These are phyloP conservation scores for Alcis repandata DNA, from an alignment of 2,888 invertebrate species.

Conservation along the genomic window DNA sequence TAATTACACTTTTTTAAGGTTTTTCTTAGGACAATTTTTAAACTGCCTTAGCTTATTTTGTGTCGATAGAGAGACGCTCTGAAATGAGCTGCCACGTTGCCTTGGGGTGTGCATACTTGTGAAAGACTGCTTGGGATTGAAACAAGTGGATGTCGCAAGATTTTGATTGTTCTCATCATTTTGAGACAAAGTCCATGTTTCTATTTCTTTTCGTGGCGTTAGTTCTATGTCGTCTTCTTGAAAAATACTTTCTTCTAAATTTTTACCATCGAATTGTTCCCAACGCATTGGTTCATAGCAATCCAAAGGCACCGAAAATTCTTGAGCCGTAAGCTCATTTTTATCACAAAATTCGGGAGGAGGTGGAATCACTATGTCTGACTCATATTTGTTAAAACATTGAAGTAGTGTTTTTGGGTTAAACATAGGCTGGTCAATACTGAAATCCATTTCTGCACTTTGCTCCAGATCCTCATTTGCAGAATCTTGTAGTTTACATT, in stretches of 20 bases:
- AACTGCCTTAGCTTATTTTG: conserved; percentile 61
- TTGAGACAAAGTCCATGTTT: conserved; percentile 66
- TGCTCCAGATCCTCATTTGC: conserved; percentile 15
- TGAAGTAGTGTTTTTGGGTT: conserved; percentile 74
- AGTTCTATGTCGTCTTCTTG: conserved; percentile 47
- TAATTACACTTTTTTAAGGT: conserved; percentile 48
- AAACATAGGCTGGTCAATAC: conserved; percentile 68
- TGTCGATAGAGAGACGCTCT: conserved; percentile 30
- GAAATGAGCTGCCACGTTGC: conserved; percentile 20
- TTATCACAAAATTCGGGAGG: conserved; percentile 68
- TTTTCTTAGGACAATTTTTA: conserved; percentile 62
- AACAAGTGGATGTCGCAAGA: neutral
- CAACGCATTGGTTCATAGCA: conserved; percentile 39
- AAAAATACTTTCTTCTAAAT: conserved; percentile 44
- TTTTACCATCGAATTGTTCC: conserved; percentile 23
- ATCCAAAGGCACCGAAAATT: conserved; percentile 22
- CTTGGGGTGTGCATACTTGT: conserved; percentile 52
- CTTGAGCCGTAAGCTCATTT: neutral
- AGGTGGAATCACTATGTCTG: conserved; percentile 65
- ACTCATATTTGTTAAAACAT: conserved; percentile 52
- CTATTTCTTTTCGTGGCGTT: conserved; percentile 62
- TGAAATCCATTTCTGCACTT: conserved; percentile 40
- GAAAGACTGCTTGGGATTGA: conserved; percentile 45
- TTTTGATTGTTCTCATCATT: conserved; percentile 46
- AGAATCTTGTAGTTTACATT: conserved; percentile 6